Conservation (phyloP, 2,888 invertebrate species). For the Caenorhabditis sp. region DNA sequence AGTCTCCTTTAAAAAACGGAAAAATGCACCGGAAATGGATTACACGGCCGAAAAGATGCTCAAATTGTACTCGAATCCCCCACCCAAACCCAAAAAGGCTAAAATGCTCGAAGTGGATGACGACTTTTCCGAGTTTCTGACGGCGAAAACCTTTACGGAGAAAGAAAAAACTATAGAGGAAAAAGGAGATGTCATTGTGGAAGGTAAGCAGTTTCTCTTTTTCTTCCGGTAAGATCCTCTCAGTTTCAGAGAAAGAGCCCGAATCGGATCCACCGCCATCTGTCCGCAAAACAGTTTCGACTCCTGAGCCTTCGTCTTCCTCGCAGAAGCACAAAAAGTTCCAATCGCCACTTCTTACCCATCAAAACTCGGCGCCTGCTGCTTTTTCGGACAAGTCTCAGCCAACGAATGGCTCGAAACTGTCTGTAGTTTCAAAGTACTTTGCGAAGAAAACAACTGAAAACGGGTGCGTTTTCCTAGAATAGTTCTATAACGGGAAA, state of each 20-base stretch:
- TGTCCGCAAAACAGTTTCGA: conserved; percentile 23
- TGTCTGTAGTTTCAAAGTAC: no score
- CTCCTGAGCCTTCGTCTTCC: conserved; percentile 11
- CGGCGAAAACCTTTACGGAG: no score
- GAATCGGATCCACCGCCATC: conserved; percentile 13
- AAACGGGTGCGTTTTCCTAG: conserved; percentile 1
- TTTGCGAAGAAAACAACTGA: conserved; percentile 4
- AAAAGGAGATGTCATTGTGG: no score
- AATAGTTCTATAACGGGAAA: not conserved
- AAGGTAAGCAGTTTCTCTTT: no score
- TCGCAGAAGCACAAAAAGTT: conserved; percentile 15
- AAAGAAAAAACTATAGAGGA: not conserved
- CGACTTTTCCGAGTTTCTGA: conserved; percentile 37
- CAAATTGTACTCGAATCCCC: conserved; percentile 23
- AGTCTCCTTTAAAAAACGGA: conserved; percentile 27
- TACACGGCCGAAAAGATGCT: conserved; percentile 36
- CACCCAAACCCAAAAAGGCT: conserved; percentile 1
- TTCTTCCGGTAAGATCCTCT: not conserved
- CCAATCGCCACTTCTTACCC: conserved; percentile 23
- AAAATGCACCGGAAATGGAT: conserved; percentile 28
- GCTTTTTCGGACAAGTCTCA: not conserved
- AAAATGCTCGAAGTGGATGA: conserved; percentile 15
- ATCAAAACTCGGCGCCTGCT: conserved; percentile 25
- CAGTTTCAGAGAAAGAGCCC: not conserved
- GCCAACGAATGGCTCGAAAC: not conserved